These are phyloP conservation scores for Nesometra sesokonis DNA, from an alignment of 35 echinoderm and acorn worm species.

Conservation along the genomic window DNA sequence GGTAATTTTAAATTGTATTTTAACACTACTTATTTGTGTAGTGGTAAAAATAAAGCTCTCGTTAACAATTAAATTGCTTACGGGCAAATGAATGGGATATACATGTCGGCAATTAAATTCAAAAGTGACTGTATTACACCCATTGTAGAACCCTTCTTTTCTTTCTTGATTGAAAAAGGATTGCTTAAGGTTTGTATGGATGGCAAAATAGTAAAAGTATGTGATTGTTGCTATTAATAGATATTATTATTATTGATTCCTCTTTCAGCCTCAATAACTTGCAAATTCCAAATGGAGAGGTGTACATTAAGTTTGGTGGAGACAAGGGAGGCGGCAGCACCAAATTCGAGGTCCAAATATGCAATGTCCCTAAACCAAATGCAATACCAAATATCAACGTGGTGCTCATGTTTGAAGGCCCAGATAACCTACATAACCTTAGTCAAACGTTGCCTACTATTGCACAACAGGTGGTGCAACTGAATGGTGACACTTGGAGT, in stretches of 20 bases:
- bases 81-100: too few relatives aligned
- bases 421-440: slow-evolving; percentile 6
- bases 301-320: slow-evolving; percentile 15
- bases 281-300: slow-evolving; percentile 3
- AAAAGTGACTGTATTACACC: too few relatives aligned
- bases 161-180: not conserved
- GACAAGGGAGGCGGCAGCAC: slow-evolving; percentile 21
- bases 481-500: not conserved
- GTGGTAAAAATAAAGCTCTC: not conserved
- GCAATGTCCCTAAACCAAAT: not conserved
- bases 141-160: too few relatives aligned
- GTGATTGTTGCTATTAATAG: not conserved
- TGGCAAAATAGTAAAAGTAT: not conserved
- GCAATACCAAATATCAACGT: not conserved
- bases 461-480: not conserved
- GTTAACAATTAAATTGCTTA: too few relatives aligned
- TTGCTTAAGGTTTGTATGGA: not conserved
- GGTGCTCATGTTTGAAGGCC: not conserved
- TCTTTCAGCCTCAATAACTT: slow-evolving; percentile 11
- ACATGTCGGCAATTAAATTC: too few relatives aligned
- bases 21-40: too few relatives aligned
- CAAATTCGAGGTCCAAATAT: slow-evolving; percentile 10
- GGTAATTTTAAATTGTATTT: not conserved
- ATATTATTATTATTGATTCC: not conserved
- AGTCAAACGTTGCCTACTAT: not conserved